Evolutionary conservation across 1,140 invertebrate species (phyloP).

Genomic region (Drosophila ananassae): DNA sequence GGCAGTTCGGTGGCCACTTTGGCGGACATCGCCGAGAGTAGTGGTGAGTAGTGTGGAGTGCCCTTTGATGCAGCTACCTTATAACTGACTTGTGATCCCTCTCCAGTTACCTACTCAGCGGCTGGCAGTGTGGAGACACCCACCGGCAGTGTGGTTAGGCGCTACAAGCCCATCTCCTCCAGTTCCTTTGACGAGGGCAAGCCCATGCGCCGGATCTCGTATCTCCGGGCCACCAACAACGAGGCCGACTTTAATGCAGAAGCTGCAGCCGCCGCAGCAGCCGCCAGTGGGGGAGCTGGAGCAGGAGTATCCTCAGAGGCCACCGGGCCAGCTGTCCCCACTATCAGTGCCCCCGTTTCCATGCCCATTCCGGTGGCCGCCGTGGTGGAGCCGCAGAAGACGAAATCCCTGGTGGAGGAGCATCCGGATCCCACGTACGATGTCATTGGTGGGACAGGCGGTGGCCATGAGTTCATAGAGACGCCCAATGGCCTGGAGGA

Average conservation of each 20-base stretch:
- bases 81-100: not conserved
- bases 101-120: not conserved
- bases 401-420: conserved; percentile 69
- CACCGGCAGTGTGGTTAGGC: conserved; percentile 61
- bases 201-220: conserved; percentile 93
- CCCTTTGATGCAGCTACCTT: no score
- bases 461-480: conserved; percentile 71
- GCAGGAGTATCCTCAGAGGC: conserved; percentile 23
- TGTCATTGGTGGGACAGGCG: conserved; percentile 64
- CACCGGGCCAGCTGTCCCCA: not conserved
- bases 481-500: conserved; percentile 72
- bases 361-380: conserved; percentile 42
- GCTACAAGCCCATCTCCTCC: conserved; percentile 69
- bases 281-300: conserved; percentile 6
- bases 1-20: conserved; percentile 43
- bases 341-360: conserved; percentile 11
- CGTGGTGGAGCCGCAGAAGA: conserved; percentile 68
- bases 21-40: conserved; percentile 74
- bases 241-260: conserved; percentile 85
- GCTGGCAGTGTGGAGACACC: not conserved
- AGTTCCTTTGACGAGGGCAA: conserved; percentile 89
- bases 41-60: conserved; percentile 31
- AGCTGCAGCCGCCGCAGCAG: conserved; percentile 12
- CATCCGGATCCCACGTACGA: conserved; percentile 80
- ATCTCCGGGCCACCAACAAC: conserved; percentile 92